A percentile compares a stretch with the other conserved stretches of the same genome.
Evolutionary conservation across 2,888 invertebrate genomes (phyloP).

Genomic region (Leptinotarsa tumamoca): DNA sequence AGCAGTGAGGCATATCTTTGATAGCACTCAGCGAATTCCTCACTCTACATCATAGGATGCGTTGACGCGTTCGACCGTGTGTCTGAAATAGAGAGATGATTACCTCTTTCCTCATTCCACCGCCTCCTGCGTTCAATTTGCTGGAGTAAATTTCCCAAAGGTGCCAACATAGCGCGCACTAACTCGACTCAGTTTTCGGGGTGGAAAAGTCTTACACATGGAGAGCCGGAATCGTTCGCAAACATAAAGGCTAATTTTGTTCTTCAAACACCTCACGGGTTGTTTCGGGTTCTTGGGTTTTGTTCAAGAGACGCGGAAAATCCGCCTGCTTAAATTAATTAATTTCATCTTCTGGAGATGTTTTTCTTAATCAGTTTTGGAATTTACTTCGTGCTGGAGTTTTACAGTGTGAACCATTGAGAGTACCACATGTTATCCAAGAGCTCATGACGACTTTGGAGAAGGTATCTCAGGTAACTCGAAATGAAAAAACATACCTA

Average conservation of each 20-base stretch:
- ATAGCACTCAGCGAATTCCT: constrained; percentile 42
- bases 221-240: constrained; percentile 11
- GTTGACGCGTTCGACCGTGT: constrained; percentile 56
- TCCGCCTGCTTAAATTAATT: not conserved
- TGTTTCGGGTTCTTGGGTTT: constrained; percentile 1
- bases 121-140: constrained; percentile 54
- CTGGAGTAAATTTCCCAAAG: constrained; percentile 58
- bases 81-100: constrained; percentile 52
- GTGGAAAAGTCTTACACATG: constrained; percentile 15
- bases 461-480: too few relatives aligned
- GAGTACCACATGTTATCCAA: not conserved
- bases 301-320: not conserved
- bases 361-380: not conserved
- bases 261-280: constrained; percentile 26
- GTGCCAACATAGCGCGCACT: constrained; percentile 52
- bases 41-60: constrained; percentile 47
- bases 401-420: not conserved
- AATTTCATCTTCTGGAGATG: not conserved
- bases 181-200: constrained; percentile 24
- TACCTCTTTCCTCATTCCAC: constrained; percentile 52
- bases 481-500: too few relatives aligned
- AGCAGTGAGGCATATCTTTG: constrained; percentile 48
- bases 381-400: not conserved
- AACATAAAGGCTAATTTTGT: constrained; percentile 24
- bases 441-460: too few relatives aligned